Percentiles rank a stretch among this genome's conserved stretches.
Evolutionary conservation across 1,140 invertebrate genomes (phyloP).

Genomic region (Kradibia gibbosae): DNA sequence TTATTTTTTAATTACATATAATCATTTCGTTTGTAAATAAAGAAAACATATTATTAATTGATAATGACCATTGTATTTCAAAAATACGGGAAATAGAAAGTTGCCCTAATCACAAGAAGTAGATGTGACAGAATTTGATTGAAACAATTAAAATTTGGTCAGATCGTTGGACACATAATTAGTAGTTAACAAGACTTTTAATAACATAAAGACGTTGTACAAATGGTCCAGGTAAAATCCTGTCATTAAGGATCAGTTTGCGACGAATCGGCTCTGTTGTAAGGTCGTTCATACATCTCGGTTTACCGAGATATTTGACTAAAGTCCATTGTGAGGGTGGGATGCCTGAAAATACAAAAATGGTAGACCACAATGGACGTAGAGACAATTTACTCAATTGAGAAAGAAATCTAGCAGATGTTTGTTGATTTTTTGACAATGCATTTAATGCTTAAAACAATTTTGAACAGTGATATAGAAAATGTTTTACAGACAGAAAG

Average conservation of each 20-base stretch:
- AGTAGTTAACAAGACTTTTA: constrained; percentile 41
- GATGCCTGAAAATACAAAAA: constrained; percentile 68
- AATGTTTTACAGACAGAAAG: no score
- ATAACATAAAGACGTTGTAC: constrained; percentile 25
- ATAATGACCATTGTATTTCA: not conserved
- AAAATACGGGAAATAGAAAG: not conserved
- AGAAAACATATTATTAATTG: not conserved
- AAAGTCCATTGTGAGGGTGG: constrained; percentile 65
- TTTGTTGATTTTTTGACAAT: not conserved
- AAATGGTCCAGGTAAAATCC: constrained; percentile 32
- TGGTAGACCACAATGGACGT: constrained; percentile 49
- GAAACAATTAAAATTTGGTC: not conserved
- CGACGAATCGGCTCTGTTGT: constrained; percentile 67
- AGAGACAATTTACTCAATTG: not conserved
- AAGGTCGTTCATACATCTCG: constrained; percentile 68
- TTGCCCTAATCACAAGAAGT: not conserved
- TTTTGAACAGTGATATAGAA: no score
- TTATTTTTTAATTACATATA: not conserved
- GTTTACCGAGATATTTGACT: constrained; percentile 65
- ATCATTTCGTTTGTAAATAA: not conserved
- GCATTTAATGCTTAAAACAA: not conserved
- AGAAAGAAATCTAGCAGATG: not conserved
- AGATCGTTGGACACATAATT: not conserved
- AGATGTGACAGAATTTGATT: not conserved
- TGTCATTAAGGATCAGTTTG: constrained; percentile 66